Conservation (phyloP, 1,140 invertebrate species). For the Zelostemma sp. region DNA sequence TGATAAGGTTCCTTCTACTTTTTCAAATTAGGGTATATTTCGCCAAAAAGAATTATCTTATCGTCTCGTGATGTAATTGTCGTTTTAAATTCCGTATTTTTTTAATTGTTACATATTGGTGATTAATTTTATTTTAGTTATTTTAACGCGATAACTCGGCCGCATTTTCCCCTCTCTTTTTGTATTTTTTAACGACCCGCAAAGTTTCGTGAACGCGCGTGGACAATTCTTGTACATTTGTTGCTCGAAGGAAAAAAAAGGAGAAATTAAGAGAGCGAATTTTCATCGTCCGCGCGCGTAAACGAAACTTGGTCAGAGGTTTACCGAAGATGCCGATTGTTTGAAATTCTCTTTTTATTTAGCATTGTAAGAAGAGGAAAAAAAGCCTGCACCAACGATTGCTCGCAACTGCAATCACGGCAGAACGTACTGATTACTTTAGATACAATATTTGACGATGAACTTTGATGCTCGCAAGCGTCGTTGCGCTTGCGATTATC, state of each 20-base stretch:
- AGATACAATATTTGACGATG: constrained; percentile 56
- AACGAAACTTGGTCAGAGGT: constrained; percentile 35
- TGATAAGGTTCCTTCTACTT: constrained; percentile 16
- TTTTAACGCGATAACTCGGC: constrained; percentile 1
- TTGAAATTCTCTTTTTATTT: constrained; percentile 46
- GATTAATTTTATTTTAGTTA: constrained; percentile 13
- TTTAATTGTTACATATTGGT: background rate
- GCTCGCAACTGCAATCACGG: constrained; percentile 44
- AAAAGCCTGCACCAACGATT: constrained; percentile 41
- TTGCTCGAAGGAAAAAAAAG: background rate
- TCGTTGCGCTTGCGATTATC: background rate
- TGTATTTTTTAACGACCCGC: constrained; percentile 18
- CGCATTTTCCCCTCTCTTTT: constrained; percentile 42
- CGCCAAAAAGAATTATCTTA: background rate
- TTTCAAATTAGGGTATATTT: background rate
- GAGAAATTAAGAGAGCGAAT: constrained; percentile 23
- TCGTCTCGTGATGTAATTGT: background rate
- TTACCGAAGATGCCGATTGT: constrained; percentile 34
- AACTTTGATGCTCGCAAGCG: constrained; percentile 43
- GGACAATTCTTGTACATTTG: constrained; percentile 1
- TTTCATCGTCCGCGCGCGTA: constrained; percentile 19
- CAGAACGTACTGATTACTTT: constrained; percentile 65
- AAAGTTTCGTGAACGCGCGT: constrained; percentile 17
- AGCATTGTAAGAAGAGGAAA: constrained; percentile 26
- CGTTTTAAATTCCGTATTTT: background rate